Base-by-base conservation (phyloP, 1,140 invertebrate species). In the Cydia pomonella region DNA sequence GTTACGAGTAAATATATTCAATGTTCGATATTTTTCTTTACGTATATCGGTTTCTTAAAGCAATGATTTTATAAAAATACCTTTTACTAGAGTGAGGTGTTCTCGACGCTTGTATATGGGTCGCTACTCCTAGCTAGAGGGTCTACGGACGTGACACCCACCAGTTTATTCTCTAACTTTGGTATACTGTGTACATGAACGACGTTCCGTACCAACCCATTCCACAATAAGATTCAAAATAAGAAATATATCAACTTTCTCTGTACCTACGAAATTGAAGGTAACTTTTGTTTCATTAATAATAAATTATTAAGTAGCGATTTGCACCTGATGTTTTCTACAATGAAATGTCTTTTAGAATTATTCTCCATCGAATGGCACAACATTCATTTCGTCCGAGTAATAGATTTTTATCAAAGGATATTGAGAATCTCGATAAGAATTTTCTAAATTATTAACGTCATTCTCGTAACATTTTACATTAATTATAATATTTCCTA, bases 31-130 rank as follows among this genome's bases (percentile, higher is more conserved):
- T 84, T 87, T 87, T 86, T 75, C 47, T 87, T 93, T 93, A 93
- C 93, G 93, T 93, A 93, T 93, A 88, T 93, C 84, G 86, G 89
- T 92, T 93, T 86, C 84, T 83, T 86, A 91, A 92, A 85, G 87
- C 87, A 92, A 92, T 90, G 91, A 88, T 93, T 93, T 91, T 93
- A 91, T 90, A 92, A 92, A 93, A 93, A 93, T 92, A 92, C 89
- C 85, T 86, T 91, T 85, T 82, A 71, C 77, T 83, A 82, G 77
- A 78, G 79, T 73, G 80, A 78, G 85, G 86, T 90, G 81, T 85
- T 80, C 81, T 79, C 79, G 82, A 87, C 83, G 90, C 84, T 82
- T 50, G 33, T 72, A 72, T 72, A 75, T 83, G 79, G 82, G 81
- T 80, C 80, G 82, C 79, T 82, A 82, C 80, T 79, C 53, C 72